Base-by-base conservation (phyloP, 2,888 invertebrate genomes). In the Cryptosula pallasiana region DNA sequence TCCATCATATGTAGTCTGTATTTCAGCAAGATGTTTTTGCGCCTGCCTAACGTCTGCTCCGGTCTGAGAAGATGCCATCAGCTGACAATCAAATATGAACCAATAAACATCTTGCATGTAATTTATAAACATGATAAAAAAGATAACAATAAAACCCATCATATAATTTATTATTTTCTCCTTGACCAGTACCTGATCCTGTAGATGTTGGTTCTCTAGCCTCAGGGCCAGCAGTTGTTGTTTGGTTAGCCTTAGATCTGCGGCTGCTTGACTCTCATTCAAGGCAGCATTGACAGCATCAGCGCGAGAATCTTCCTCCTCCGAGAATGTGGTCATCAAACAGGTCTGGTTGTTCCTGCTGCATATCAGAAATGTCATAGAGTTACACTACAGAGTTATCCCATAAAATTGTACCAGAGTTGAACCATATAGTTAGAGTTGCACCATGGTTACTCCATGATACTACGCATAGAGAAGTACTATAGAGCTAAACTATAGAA, bases 131-230 rank as follows among this genome's bases (percentile, higher is more conserved):
- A n/a, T n/a, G n/a, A n/a, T n/a, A n/a, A n/a, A n/a, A n/a, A n/a
- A n/a, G n/a, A n/a, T n/a, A n/a, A n/a, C n/a, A n/a, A n/a, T n/a
- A n/a, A n/a, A n/a, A n/a, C n/a, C n/a, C n/a, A n/a, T n/a, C n/a
- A n/a, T n/a, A n/a, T n/a, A n/a, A n/a, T n/a, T n/a, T n/a, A n/a
- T n/a, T n/a, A n/a, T n/a, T n/a, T n/a, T n/a, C n/a, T n/a, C n/a
- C n/a, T n/a, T n/a, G n/a, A n/a, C n/a, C n/a, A n/a, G n/a, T 32
- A 63, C 63, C 63, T 63, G 63, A 9, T 63, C 63, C n/a, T 63
- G 63, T 13, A 63, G 63, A 34, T 63, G 63, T 32, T 63, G 63
- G 32, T 63, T 63, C 32, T 63, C 63, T 63, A 63, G 63, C 63
- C 63, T 63, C 5, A 63, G 63, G 2, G 63, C 63, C 9, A 32